A percentile compares a stretch with the other conserved stretches of the same genome.
These are phyloP conservation scores for Vicugna pacos DNA, from an alignment of 2,113 vertebrate species.

Conservation along the genomic window DNA sequence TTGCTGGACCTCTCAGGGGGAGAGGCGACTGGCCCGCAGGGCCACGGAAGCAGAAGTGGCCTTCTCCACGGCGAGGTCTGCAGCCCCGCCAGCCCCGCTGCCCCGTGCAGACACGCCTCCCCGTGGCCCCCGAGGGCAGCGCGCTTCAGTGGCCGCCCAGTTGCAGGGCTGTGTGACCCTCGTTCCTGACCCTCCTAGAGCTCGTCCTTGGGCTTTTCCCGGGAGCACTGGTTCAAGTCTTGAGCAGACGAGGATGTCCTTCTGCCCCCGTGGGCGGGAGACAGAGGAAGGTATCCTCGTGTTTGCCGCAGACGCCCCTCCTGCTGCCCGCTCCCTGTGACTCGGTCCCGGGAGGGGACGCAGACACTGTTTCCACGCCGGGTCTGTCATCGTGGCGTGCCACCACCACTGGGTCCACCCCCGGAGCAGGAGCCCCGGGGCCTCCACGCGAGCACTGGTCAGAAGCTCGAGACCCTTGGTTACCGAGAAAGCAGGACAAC, in stretches of 20 bases:
- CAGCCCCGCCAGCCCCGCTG: not conserved
- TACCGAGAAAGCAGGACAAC: not conserved
- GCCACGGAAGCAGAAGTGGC: not conserved
- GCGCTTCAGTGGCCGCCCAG: not conserved
- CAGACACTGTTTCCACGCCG: not conserved
- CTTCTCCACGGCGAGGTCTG: not conserved
- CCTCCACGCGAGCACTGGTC: not conserved
- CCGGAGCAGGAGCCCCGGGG: not conserved
- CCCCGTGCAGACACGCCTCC: not conserved
- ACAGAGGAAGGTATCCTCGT: fast-evolving
- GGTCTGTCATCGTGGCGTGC: fast-evolving
- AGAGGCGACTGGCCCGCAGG: not conserved
- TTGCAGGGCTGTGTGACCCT: not conserved
- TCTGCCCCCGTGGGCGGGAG: not conserved
- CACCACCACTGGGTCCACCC: not conserved
- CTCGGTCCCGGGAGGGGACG: not conserved
- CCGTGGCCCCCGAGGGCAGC: not conserved
- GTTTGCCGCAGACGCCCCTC: too few species aligned
- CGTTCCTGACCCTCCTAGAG: not conserved
- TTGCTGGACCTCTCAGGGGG: not conserved
- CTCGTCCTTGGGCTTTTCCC: not conserved
- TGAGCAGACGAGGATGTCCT: not conserved
- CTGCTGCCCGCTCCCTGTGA: not conserved
- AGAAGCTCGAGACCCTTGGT: not conserved
- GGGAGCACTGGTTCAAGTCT: not conserved